A percentile compares a stretch with the other conserved stretches of the same genome.
Evolutionary conservation across 2,888 invertebrate species (phyloP).

Genomic region (Plutella xylostella): DNA sequence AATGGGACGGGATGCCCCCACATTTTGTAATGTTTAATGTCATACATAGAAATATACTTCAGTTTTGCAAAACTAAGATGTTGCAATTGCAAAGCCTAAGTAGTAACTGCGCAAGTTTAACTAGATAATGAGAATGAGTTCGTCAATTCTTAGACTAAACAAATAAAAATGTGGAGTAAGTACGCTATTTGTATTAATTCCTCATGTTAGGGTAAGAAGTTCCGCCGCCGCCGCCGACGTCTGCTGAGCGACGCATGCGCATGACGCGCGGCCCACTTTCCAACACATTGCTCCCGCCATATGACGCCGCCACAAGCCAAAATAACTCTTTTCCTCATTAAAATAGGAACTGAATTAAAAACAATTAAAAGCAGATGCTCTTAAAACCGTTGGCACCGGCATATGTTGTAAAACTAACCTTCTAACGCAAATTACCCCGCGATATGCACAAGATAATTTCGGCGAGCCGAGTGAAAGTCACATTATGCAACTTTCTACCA

Average conservation of each 20-base stretch:
- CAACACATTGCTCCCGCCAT: conserved; percentile 45
- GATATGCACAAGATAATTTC: conserved; percentile 49
- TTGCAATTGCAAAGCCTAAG: too few relatives aligned
- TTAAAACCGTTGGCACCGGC: conserved; percentile 34
- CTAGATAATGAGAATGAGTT: too few relatives aligned
- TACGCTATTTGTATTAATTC: conserved; percentile 27
- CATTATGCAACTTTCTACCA: conserved; percentile 66
- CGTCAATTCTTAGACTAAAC: too few relatives aligned
- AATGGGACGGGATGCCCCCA: not conserved
- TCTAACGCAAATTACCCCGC: conserved; percentile 52
- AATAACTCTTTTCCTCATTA: conserved; percentile 18
- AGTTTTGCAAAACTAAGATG: too few relatives aligned
- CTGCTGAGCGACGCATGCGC: too few relatives aligned
- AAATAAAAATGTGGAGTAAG: too few relatives aligned
- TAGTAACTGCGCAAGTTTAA: too few relatives aligned
- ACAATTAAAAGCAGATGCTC: conserved; percentile 12
- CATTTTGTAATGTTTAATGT: not conserved
- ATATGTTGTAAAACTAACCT: too few relatives aligned
- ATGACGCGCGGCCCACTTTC: conserved; percentile 65
- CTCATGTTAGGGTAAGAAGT: conserved; percentile 28
- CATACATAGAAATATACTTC: not conserved
- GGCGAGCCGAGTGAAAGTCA: conserved; percentile 54
- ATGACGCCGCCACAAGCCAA: conserved; percentile 35
- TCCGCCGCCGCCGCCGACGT: too few relatives aligned
- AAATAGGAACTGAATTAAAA: too few relatives aligned